Base-by-base conservation (phyloP, 1,140 invertebrate species). In the Drosophila pectinifera region DNA sequence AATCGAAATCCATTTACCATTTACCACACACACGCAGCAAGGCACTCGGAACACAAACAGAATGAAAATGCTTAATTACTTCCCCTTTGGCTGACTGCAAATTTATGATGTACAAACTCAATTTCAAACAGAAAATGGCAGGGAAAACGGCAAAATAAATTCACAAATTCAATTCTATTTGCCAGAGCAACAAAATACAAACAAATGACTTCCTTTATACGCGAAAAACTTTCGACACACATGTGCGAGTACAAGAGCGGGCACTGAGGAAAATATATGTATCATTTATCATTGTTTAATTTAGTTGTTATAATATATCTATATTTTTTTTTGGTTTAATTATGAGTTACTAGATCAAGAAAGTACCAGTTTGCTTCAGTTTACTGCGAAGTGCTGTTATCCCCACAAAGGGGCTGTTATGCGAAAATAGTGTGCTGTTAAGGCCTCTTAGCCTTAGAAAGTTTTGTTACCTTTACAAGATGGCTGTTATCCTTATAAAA, bases 11-110 rank as follows among this genome's bases (percentile, higher is more conserved):
- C 81, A 69, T 70, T 83, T 83, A 46, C 62, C 81, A 69, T 70
- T 83, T 83, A 46, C 51, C 80, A 28, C 16, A 22, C 1, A 54
- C n/a, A 34, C 10, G 20, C 7, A 11, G 13, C 22, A 59, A 64
- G 26, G 20, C 16, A 41, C 26, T 65, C 46, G 62, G 65, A 69
- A 67, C 13, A 68, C 26, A 78, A 53, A 38, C 48, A 42, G 53
- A 80, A 76, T 73, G 36, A 73, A 80, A 83, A 88, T 88, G 83
- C 80, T 79, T 86, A 86, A 86, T 86, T 86, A 79, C 79, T 88
- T 86, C 83, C 74, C 64, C 48, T 65, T 76, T 51, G 28, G 55
- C 42, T 58, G 57, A 26, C 16, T 51, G 57, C 45, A 63, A 62
- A 81, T 77, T 78, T 70, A 54, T 77, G 80, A 73, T 62, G 74